phyloP scores from a whole-genome alignment of 2,797 vertebrate species.

The Pelodytes ibericus region DNA sequence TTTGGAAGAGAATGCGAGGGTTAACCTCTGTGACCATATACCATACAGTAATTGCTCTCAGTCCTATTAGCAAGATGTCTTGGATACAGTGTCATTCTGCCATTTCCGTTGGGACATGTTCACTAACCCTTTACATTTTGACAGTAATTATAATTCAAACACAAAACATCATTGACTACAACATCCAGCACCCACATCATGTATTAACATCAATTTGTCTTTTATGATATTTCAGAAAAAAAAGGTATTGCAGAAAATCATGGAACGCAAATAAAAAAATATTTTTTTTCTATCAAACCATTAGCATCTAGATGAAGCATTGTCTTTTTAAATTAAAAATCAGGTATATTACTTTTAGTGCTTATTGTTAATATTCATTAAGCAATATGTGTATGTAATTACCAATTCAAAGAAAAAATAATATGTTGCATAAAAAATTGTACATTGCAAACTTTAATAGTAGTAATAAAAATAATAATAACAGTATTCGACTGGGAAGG shows the following conservation, averaged over 20 bases:
- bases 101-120: constrained; percentile 65
- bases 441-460: no score
- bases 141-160: constrained; percentile 68
- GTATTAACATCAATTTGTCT: constrained; percentile 58
- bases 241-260: not conserved
- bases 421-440: no score
- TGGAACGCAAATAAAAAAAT: not conserved
- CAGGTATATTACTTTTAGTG: no score
- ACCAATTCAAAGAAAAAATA: no score
- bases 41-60: constrained; percentile 65
- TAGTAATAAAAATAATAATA: no score
- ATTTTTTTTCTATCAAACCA: no score
- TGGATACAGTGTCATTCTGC: constrained; percentile 65
- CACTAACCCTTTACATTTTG: constrained; percentile 63
- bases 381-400: no score
- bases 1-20: constrained; percentile 59
- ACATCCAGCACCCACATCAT: constrained; percentile 58
- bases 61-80: constrained; percentile 67
- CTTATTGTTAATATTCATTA: no score
- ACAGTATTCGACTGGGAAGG: no score
- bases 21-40: constrained; percentile 65
- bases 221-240: constrained; percentile 30
- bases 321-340: no score
- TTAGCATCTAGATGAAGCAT: no score
- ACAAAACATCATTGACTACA: constrained; percentile 62